Conservation (phyloP, 64 coral and sea anemone species). For the Stichodactyla helianthus region DNA sequence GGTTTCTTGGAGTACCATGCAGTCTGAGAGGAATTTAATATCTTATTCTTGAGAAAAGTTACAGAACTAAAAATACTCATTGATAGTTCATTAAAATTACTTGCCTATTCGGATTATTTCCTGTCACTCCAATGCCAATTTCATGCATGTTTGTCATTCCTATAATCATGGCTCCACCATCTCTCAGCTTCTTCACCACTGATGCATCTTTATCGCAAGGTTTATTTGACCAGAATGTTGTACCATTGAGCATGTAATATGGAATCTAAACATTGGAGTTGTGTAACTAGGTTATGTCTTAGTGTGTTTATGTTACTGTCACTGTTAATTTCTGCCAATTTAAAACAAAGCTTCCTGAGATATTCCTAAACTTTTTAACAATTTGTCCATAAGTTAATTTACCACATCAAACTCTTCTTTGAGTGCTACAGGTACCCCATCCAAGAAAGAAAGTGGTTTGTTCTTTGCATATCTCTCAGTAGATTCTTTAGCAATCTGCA, state of each 20-base stretch:
- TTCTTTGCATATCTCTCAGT: slow-evolving; percentile 63
- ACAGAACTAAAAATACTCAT: background rate
- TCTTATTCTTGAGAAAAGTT: background rate
- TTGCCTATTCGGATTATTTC: slow-evolving; percentile 80
- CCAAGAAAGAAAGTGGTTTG: slow-evolving; percentile 80
- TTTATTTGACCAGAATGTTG: slow-evolving; percentile 64
- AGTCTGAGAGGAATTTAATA: slow-evolving; percentile 27
- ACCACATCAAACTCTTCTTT: slow-evolving; percentile 87
- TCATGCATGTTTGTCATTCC: slow-evolving; percentile 97
- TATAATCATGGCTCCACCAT: slow-evolving; percentile 80
- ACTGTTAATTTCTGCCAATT: background rate
- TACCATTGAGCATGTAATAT: slow-evolving; percentile 70
- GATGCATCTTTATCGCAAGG: slow-evolving; percentile 37
- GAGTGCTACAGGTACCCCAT: slow-evolving; percentile 85
- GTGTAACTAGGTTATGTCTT: too few species aligned
- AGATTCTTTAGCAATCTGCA: slow-evolving; percentile 80
- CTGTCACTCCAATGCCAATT: slow-evolving; percentile 82
- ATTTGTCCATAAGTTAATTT: background rate
- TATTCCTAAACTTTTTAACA: too few species aligned
- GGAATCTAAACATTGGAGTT: slow-evolving; percentile 49
- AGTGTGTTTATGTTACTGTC: background rate
- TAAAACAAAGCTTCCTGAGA: too few species aligned
- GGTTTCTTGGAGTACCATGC: slow-evolving; percentile 77
- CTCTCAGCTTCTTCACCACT: slow-evolving; percentile 70
- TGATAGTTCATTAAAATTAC: background rate